Base-by-base conservation (phyloP, 1,140 invertebrate species). In the Drosophila eugracilis region DNA sequence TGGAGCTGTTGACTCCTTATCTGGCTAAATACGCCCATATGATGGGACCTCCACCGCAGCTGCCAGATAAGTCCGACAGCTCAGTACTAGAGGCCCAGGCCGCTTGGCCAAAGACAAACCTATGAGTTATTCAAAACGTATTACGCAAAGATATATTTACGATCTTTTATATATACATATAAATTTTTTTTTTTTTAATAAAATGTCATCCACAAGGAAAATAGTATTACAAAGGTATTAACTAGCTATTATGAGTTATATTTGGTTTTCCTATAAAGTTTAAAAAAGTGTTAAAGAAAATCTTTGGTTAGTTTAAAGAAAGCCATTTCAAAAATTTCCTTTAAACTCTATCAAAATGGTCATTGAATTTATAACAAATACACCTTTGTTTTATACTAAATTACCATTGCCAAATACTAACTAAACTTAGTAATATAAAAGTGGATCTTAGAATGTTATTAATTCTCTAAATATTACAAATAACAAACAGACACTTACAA, bases 1-100 rank as follows among this genome's bases (percentile, higher is more conserved):
- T 97, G 67, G 96, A 97, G 70, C 75, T 94, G 3, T 78, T 94
- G 1, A 93, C 93, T 4, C 90, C 90, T 0, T 91, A 91, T 50
- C 34, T 91, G 72, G 71, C 84, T 54, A 88, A 88, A 14, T 88
- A 88, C 34, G 60, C 55, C 36, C 50, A 76, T 1, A 45, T 69
- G 78, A 62, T 81, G 73, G 67, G 63, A 0, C 28, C 57, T 36
- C 49, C 63, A 0, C 48, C 12, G 5, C 41, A 17, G 9, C 21
- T 22, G 6, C 26, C 32, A 48, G 48, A 32, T n/a, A 62, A 73
- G 39, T 21, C 24, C 5, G 65, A 69, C 4, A 15, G 10, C 45
- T 1, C 21, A 5, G 3, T 69, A 5, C 32, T 69, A 5, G 30
- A 69, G 6, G 65, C 65, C 12, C 45, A 32, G 28, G 65, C 42